Base-by-base conservation (phyloP, 2,888 invertebrate genomes). In the Chymomyza caudatula region DNA sequence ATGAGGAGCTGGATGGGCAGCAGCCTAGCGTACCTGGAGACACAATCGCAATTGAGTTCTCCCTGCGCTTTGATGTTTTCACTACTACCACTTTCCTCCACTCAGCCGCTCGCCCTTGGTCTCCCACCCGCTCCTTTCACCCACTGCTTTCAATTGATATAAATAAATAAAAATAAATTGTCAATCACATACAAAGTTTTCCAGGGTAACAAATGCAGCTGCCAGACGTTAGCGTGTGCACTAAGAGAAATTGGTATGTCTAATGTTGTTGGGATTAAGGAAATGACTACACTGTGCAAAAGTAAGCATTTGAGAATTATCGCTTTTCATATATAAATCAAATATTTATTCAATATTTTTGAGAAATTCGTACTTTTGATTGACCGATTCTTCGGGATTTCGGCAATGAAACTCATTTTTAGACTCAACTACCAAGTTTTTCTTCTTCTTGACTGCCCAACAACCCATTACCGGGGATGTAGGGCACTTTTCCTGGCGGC, bases 141-240 rank as follows among this genome's bases (percentile, higher is more conserved):
- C 5, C 11, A 37, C 29, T 37, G 8, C 11, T 37, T 37, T 37
- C 29, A 37, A 37, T 47, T 47, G 47, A 37, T 37, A 47, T 47
- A 47, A 47, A 47, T 47, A 47, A 47, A 47, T 47, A 15, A 47
- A 47, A 47, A 47, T 47, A 47, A 47, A 47, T 47, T 47, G 47
- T 19, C 15, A 47, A 47, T 47, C 47, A 47, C 47, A 47, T 47
- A 47, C 47, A 47, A 47, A 17, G 15, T 19, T 47, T 19, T n/a
- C 47, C 15, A 37, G 29, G 29, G 29, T 11, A 37, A 37, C 29
- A 37, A 37, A 11, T 37, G 29, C 29, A 37, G 11, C 29, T 37
- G 11, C 29, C 29, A 37, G 29, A 37, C 29, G 29, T 37, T 37
- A 37, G 29, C 11, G 11, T 11, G 29, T 37, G 11, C 29, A 37